Evolutionary conservation across 2,797 vertebrate species (phyloP), one percentile per base, ranked within the genome.

Genomic region (Chromobotia macracanthus): DNA sequence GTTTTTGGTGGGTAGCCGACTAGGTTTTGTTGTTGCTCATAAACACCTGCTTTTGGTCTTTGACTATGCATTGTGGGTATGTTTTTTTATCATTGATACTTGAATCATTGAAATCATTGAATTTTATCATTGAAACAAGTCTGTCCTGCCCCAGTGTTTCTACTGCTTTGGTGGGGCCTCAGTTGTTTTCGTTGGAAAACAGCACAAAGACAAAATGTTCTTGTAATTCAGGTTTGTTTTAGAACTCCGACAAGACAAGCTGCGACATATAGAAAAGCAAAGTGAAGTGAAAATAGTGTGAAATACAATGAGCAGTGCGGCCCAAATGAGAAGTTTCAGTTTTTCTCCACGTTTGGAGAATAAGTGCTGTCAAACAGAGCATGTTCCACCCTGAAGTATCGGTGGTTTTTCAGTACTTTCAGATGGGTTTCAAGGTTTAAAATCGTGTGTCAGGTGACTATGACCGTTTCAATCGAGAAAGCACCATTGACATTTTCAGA

Each of bases 191-290:
- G 2, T 77, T 77, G 41, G 19, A 51, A 72, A 67, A 70, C 48
- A 25, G 19, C 58, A 38, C 4, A 0, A 38, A 51, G 60, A 58
- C 53, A 25, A 51, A 64, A 70, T 60, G 38, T 48, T 81, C 58
- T 79, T 12, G 68, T 65, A 65, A 48, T 64, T 76, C 68, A 58
- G 80, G 58, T 81, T 81, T 81, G 80, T 58, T 72, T 72, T 51
- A 66, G 53, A 77, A 77, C 41, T 9, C 4, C 19, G 51, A n/a
- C 68, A 53, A 70, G 65, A 75, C 63, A 56, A 48, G 67, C 51
- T 0, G 23, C 55, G 68, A 76, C 74, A 19, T 56, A 44, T 65
- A 18, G 69, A 25, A 3, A 15, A 23, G 50, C 67, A 58, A 10
- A 46, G 31, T 38, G 11, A 11, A 51, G 31, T 69, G 48, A 21